Conservation (phyloP, 2,888 invertebrate species). For the Tinea pellionella region DNA sequence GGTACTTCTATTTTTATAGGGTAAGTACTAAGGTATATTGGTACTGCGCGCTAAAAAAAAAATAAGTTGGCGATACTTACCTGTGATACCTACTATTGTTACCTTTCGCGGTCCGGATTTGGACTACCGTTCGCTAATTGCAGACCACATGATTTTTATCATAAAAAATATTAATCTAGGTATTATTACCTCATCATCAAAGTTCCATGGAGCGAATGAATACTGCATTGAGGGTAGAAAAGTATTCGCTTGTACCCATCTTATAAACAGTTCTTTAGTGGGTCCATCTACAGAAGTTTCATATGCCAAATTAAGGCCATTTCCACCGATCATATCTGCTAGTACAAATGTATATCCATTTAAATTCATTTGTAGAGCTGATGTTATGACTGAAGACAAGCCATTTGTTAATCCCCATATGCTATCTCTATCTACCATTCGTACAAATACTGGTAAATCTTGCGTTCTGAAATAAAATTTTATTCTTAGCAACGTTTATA, state of each 20-base stretch:
- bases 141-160: too few species aligned
- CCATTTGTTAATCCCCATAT: slow-evolving; percentile 78
- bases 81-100: too few species aligned
- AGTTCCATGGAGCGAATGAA: slow-evolving; percentile 85
- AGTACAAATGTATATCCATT: slow-evolving; percentile 79
- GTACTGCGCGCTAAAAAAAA: too few species aligned
- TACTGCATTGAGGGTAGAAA: slow-evolving; percentile 86
- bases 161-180: too few species aligned
- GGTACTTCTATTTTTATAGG: too few species aligned
- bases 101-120: too few species aligned
- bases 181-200: slow-evolving; percentile 70
- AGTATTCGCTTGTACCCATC: slow-evolving; percentile 83
- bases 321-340: slow-evolving; percentile 85
- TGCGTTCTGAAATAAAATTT: slow-evolving; percentile 70
- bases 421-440: slow-evolving; percentile 84
- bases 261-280: slow-evolving; percentile 75
- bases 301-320: slow-evolving; percentile 64
- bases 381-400: slow-evolving; percentile 77
- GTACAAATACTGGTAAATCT: slow-evolving; percentile 75
- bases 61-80: too few species aligned
- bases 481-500: too few species aligned
- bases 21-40: too few species aligned
- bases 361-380: slow-evolving; percentile 73
- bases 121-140: too few species aligned
- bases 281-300: slow-evolving; percentile 54